Percentiles rank a stretch among this genome's conserved stretches.
These are phyloP conservation scores for Grantiella picta DNA, from an alignment of 2,113 vertebrate species.

Conservation along the genomic window DNA sequence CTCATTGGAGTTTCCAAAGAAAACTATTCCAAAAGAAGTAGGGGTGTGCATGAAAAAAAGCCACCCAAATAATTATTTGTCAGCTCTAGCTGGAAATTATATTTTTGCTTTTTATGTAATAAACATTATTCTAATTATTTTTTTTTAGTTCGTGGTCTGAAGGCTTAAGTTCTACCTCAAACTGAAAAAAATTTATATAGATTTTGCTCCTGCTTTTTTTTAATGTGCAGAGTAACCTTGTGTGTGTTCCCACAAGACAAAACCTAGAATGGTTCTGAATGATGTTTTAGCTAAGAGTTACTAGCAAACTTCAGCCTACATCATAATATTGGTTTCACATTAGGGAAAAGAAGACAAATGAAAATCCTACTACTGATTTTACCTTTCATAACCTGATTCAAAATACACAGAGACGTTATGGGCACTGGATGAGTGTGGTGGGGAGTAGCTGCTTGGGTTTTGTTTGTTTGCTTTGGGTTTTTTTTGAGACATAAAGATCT, in stretches of 20 bases:
- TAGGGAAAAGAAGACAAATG: neutral
- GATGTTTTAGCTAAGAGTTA: neutral
- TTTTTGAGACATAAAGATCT: neutral
- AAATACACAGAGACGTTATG: neutral
- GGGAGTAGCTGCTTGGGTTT: accelerated
- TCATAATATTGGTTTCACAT: neutral
- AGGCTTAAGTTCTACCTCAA: neutral
- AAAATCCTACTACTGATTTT: neutral
- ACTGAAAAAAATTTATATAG: neutral
- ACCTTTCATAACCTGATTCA: neutral
- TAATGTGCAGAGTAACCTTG: too few species aligned
- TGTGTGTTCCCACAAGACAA: neutral
- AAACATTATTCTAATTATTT: neutral
- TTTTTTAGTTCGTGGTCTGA: neutral
- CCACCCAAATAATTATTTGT: neutral
- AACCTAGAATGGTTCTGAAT: neutral
- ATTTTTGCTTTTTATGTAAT: neutral
- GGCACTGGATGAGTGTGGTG: neutral
- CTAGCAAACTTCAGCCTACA: neutral
- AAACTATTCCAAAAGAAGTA: neutral
- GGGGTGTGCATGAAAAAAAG: accelerated
- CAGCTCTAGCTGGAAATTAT: neutral
- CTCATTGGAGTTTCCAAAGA: neutral
- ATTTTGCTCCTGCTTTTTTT: neutral
- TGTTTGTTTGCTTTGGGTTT: neutral